Evolutionary conservation across 2,888 invertebrate genomes (phyloP).

Genomic region (Nephrotoma guestfalica): DNA sequence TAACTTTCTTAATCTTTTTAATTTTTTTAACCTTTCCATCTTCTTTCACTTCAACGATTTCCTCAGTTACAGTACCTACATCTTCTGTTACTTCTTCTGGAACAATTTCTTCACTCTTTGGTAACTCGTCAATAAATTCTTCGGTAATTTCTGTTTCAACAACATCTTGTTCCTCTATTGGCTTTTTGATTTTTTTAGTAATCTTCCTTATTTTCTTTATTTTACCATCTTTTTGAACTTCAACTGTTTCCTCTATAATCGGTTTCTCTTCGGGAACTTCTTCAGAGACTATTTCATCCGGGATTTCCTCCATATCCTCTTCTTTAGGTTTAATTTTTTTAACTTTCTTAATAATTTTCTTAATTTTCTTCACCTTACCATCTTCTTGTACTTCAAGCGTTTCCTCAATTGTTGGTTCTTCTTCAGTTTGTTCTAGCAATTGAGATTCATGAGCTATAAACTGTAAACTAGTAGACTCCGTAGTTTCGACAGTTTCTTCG

Average conservation of each 20-base stretch:
- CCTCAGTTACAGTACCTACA: neutral
- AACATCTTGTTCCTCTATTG: neutral
- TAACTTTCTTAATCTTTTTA: conserved; percentile 25
- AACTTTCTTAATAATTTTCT: neutral
- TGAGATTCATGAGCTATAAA: neutral
- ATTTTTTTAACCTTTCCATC: neutral
- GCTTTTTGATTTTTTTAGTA: neutral
- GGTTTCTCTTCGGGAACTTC: conserved; percentile 16
- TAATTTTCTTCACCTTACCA: neutral
- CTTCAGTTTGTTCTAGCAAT: neutral
- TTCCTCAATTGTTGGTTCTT: neutral
- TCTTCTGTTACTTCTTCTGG: neutral
- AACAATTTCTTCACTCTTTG: neutral
- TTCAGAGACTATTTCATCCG: conserved; percentile 12
- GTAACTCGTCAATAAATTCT: neutral
- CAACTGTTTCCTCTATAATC: neutral
- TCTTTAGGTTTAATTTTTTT: conserved; percentile 11
- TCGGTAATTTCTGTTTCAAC: neutral
- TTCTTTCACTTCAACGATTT: neutral
- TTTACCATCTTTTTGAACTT: neutral
- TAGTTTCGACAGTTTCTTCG: conserved; percentile 34
- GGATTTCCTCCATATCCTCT: conserved; percentile 7
- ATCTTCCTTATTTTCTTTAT: neutral
- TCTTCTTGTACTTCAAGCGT: conserved; percentile 13
- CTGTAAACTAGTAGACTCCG: conserved; percentile 18